Percentiles rank a stretch among this genome's conserved stretches.
phyloP scores from a whole-genome alignment of 1,140 invertebrate genomes.

The Pantala flavescens region DNA sequence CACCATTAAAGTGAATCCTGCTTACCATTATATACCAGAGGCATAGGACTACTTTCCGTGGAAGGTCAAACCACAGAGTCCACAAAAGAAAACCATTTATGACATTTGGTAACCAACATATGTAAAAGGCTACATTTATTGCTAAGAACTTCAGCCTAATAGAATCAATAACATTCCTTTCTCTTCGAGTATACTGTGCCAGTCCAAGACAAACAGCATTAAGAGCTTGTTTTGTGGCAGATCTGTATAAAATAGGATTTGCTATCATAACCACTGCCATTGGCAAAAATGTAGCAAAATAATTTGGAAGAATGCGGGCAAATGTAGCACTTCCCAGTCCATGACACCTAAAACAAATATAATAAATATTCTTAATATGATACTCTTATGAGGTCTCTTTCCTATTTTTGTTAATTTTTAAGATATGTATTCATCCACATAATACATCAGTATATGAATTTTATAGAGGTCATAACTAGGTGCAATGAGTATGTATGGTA shows the following conservation, averaged over 20 bases:
- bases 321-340: conserved; percentile 47
- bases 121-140: conserved; percentile 65
- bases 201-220: conserved; percentile 47
- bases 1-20: background rate
- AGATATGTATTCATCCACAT: too few relatives aligned
- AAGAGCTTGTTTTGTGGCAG: conserved; percentile 52
- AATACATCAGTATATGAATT: too few relatives aligned
- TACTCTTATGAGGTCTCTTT: background rate
- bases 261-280: conserved; percentile 60
- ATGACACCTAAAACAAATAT: conserved; percentile 54
- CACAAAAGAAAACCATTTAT: conserved; percentile 64
- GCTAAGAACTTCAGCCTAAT: conserved; percentile 53
- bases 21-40: conserved; percentile 68
- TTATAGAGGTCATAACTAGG: too few relatives aligned
- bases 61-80: conserved; percentile 62
- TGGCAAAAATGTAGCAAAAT: conserved; percentile 60
- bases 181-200: conserved; percentile 53
- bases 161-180: conserved; percentile 56
- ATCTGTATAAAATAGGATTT: conserved; percentile 59
- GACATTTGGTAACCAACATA: conserved; percentile 73
- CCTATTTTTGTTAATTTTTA: background rate
- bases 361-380: conserved; percentile 8
- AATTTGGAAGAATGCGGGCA: conserved; percentile 64
- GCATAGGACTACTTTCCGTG: conserved; percentile 50
- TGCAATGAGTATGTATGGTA: too few relatives aligned